Evolutionary conservation across 1,140 invertebrate genomes (phyloP).

Genomic region (Carposina sasakii): DNA sequence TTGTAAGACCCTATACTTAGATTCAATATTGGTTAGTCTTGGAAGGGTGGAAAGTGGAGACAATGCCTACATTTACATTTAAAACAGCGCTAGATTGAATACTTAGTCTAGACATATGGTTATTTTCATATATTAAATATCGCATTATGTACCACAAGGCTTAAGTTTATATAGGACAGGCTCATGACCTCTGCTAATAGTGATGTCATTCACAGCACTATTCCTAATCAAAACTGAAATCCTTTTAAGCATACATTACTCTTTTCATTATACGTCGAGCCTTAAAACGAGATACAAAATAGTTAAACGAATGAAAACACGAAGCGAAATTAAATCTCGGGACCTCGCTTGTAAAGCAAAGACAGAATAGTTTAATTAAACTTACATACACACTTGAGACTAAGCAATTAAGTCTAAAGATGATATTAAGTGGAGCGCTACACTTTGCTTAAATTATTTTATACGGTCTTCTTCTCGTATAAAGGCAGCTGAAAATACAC

Average conservation of each 20-base stretch:
- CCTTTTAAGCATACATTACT: background rate
- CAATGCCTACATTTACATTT: too few species aligned
- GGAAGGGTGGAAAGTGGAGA: too few species aligned
- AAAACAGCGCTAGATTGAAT: too few species aligned
- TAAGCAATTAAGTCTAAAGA: conserved; percentile 23
- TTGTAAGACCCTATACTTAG: too few species aligned
- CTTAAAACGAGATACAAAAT: conserved; percentile 9
- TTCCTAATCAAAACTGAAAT: background rate
- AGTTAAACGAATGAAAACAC: conserved; percentile 6
- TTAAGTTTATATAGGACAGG: background rate
- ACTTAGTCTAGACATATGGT: too few species aligned
- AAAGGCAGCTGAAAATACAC: background rate
- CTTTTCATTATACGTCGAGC: background rate
- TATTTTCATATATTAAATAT: background rate
- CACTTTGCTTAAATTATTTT: conserved; percentile 17
- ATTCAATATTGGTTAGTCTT: too few species aligned
- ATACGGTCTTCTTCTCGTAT: conserved; percentile 5
- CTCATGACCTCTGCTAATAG: background rate
- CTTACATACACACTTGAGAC: conserved; percentile 13
- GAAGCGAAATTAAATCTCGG: conserved; percentile 19
- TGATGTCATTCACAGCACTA: background rate
- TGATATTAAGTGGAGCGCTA: conserved; percentile 20
- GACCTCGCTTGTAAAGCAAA: conserved; percentile 17
- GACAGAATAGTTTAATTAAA: conserved; percentile 33
- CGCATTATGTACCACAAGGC: background rate